Percentiles rank a stretch among this genome's conserved stretches.
These are phyloP conservation scores for Oxyscelio sp. DNA, from an alignment of 2,888 invertebrate genomes.

Conservation along the genomic window DNA sequence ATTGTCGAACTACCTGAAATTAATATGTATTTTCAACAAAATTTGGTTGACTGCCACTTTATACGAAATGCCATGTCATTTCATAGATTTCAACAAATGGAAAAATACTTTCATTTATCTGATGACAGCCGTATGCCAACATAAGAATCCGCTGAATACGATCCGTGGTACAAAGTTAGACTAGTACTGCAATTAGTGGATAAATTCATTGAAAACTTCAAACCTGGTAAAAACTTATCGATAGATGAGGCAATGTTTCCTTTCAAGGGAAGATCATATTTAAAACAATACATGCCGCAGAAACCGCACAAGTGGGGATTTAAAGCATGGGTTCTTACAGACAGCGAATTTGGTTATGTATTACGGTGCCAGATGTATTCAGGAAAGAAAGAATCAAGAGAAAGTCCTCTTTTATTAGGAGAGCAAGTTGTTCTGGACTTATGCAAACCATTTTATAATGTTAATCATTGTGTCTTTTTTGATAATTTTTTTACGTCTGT, in stretches of 20 bases:
- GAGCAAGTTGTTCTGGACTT: neutral
- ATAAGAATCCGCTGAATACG: constrained; percentile 11
- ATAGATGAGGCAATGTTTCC: constrained; percentile 34
- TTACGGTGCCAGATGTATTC: neutral
- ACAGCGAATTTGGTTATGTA: neutral
- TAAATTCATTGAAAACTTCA: constrained; percentile 10
- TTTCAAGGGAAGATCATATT: constrained; percentile 11
- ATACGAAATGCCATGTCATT: constrained; percentile 15
- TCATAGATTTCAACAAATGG: constrained; percentile 27
- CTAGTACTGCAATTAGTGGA: constrained; percentile 2
- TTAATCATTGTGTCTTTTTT: neutral
- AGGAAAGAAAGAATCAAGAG: constrained; percentile 1
- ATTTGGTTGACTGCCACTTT: constrained; percentile 19
- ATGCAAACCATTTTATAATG: neutral
- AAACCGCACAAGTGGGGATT: constrained; percentile 40
- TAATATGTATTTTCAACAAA: constrained; percentile 11
- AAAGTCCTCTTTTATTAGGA: neutral
- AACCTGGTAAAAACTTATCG: constrained; percentile 20
- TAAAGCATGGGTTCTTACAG: constrained; percentile 15
- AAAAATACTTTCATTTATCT: constrained; percentile 36
- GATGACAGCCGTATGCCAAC: too few relatives aligned
- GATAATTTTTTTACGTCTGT: constrained; percentile 4
- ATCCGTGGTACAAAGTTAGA: constrained; percentile 34
- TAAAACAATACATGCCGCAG: constrained; percentile 36
- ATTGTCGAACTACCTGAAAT: constrained; percentile 9